A percentile compares a stretch with the other conserved stretches of the same genome.
Conservation (phyloP, 2,888 invertebrate genomes). For the Noctua fimbriata region DNA sequence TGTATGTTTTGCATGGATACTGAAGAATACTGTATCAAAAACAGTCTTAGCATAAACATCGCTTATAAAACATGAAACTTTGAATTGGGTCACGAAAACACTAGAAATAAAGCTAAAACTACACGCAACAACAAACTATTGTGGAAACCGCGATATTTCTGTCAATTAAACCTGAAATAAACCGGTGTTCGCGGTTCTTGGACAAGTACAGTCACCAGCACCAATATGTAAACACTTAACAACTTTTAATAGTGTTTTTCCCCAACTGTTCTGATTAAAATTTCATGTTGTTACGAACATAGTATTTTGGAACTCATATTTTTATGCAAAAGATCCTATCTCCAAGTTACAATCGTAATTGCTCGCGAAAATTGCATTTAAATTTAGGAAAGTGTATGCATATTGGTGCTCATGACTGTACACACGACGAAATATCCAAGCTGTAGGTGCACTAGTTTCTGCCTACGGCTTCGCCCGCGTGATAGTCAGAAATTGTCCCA, state of each 20-base stretch:
- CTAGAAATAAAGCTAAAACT: conserved; percentile 23
- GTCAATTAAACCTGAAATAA: conserved; percentile 37
- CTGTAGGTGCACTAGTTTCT: background rate
- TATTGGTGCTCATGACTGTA: background rate
- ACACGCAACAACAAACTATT: conserved; percentile 12
- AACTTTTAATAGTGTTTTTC: no score
- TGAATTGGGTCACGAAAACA: conserved; percentile 21
- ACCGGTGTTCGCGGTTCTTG: conserved; percentile 15
- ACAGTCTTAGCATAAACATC: background rate
- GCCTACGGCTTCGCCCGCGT: background rate
- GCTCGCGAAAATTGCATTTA: no score
- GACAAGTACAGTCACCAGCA: background rate
- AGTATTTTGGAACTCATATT: no score
- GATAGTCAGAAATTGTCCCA: background rate
- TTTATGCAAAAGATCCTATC: no score
- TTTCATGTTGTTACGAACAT: no score
- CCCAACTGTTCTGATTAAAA: no score
- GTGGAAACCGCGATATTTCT: conserved; percentile 33
- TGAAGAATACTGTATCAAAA: no score
- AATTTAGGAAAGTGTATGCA: no score
- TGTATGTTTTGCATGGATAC: no score
- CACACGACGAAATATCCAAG: background rate
- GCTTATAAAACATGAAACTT: background rate
- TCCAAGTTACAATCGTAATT: no score
- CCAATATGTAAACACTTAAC: no score